Evolutionary conservation across 2,113 vertebrate genomes (phyloP), one percentile per base, ranked within the genome.

Genomic region (Bos indicus): DNA sequence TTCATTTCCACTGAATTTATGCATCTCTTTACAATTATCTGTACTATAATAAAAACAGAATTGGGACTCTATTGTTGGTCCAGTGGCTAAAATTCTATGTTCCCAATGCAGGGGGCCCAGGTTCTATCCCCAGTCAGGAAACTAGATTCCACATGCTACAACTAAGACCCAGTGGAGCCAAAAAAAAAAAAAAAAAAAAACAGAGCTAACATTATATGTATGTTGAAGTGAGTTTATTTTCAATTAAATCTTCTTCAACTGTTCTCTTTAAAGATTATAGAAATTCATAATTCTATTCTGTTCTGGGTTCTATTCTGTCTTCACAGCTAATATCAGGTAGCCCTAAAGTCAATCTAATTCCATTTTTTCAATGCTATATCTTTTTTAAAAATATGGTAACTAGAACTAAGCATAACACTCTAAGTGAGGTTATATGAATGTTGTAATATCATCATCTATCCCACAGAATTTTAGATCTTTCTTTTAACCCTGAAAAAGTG

Each of bases 211-310:
- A 92, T 94, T 83, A 86, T 74, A 78, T 97, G 71, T 94, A 98
- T 93, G 96, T 91, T 94, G 25, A 97, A 94, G 62, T 92, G 60
- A 98, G 90, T 97, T 98, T 98, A 93, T 93, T 99, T 97, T 82
- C 93, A 98, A 95, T 98, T 98, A 98, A 97, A 98, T 97, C 86
- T 88, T 98, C 94, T 95, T 98, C 97, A 98, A 98, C 93, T 91
- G 97, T 98, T 98, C 95, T 97, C 97, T 98, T 98, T 98, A 98
- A 98, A 98, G 97, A 97, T 98, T 97, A 98, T 60, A 96, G 88
- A 98, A 98, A 98, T 96, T 97, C 98, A 97, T 67, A 67, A 67
- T 11, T 36, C 8, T 67, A n/a, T 67, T 67, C 8, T 71, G n/a
- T 71, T 36, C n/a, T 36, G 96, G 94, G 98, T 97, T 98, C 97